Conservation (phyloP, 2,797 vertebrate species). For the Apogon hyalosoma region DNA sequence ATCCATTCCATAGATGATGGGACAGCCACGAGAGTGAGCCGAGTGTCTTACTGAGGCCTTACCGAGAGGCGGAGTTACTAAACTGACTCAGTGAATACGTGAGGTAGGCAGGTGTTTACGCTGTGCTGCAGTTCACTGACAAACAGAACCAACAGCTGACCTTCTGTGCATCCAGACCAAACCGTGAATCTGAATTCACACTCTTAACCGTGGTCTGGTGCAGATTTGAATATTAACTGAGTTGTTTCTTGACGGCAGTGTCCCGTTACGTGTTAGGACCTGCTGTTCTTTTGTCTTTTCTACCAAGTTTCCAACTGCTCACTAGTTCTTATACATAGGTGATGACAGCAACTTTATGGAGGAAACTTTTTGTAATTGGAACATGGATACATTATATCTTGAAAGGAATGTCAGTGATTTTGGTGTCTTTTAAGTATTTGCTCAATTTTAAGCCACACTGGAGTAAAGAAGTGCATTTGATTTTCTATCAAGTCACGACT, state of each 20-base stretch:
- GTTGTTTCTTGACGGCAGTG: conserved; percentile 28
- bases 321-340: conserved; percentile 15
- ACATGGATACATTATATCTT: conserved; percentile 20
- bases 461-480: conserved; percentile 26
- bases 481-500: conserved; percentile 18
- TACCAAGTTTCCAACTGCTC: conserved; percentile 40
- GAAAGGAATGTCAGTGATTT: conserved; percentile 2
- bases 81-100: conserved; percentile 24
- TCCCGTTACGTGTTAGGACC: conserved; percentile 22
- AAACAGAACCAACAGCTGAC: background rate
- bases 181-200: conserved; percentile 23
- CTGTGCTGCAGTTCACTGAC: conserved; percentile 29
- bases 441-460: conserved; percentile 16
- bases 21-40: conserved; percentile 47
- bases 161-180: conserved; percentile 40
- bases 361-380: conserved; percentile 22
- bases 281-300: conserved; percentile 31
- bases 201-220: conserved; percentile 35
- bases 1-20: conserved; percentile 71
- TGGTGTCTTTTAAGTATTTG: conserved; percentile 26
- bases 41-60: conserved; percentile 54
- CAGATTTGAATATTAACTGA: background rate
- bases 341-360: conserved; percentile 19
- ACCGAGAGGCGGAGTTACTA: conserved; percentile 29
- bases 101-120: conserved; percentile 15